Conservation (phyloP, 2,888 invertebrate species). For the Phymatocera aterrima region DNA sequence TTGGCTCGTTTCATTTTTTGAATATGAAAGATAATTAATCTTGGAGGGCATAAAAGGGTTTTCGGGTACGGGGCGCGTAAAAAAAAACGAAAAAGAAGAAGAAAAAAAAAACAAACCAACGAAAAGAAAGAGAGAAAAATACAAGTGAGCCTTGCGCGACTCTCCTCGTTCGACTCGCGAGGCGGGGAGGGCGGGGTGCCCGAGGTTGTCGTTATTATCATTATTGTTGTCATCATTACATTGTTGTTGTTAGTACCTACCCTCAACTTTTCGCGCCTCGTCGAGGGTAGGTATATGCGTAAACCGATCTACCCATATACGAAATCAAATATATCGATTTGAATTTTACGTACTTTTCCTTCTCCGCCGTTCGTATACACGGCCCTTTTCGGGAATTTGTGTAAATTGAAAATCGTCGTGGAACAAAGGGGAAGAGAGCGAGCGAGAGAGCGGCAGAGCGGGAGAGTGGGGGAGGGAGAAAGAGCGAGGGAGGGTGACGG, state of each 20-base stretch:
- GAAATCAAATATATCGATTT: too few relatives aligned
- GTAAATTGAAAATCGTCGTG: conserved; percentile 68
- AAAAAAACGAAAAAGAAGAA: conserved; percentile 61
- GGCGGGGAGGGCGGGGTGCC: too few relatives aligned
- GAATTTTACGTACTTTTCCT: too few relatives aligned
- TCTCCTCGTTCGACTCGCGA: background rate
- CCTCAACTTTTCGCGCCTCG: too few relatives aligned
- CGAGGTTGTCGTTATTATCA: background rate
- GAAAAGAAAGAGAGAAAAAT: too few relatives aligned
- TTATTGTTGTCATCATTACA: background rate
- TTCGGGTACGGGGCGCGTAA: conserved; percentile 70
- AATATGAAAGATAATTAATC: conserved; percentile 74
- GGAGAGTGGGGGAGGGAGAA: background rate
- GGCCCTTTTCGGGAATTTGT: conserved; percentile 63
- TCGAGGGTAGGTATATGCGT: too few relatives aligned
- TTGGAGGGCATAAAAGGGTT: conserved; percentile 73
- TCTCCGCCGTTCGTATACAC: too few relatives aligned
- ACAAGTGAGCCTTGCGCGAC: conserved; percentile 13
- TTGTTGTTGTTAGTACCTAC: background rate
- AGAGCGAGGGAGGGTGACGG: conserved; percentile 45
- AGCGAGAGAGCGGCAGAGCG: background rate
- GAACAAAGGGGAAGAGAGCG: conserved; percentile 64
- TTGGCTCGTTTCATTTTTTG: conserved; percentile 70
- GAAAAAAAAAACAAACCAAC: too few relatives aligned
- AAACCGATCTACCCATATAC: too few relatives aligned